Evolutionary conservation across 2,888 invertebrate species (phyloP).

Genomic region (Mythimna ferrago): DNA sequence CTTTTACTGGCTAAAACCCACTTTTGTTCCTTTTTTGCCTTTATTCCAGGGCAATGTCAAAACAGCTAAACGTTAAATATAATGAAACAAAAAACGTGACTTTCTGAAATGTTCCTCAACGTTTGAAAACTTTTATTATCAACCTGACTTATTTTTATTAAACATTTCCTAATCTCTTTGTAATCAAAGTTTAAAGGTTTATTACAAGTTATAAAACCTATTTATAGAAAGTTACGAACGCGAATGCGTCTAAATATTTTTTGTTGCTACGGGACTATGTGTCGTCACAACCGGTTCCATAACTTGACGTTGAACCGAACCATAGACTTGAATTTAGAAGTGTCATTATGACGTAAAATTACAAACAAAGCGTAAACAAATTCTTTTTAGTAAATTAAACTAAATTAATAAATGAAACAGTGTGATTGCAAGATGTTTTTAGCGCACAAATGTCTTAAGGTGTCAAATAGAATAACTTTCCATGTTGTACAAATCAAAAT

Average conservation of each 20-base stretch:
- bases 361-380: slow-evolving; percentile 46
- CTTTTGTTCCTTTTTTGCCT: too few relatives aligned
- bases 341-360: slow-evolving; percentile 25
- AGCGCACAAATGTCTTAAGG: background rate
- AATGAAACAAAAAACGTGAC: background rate
- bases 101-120: slow-evolving; percentile 15
- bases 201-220: background rate
- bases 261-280: background rate
- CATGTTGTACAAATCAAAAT: background rate
- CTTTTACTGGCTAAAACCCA: too few relatives aligned
- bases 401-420: slow-evolving; percentile 42
- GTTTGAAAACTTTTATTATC: background rate
- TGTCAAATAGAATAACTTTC: slow-evolving; percentile 1
- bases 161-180: slow-evolving; percentile 5
- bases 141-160: background rate
- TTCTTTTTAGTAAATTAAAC: background rate
- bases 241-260: slow-evolving; percentile 54
- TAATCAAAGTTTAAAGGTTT: slow-evolving; percentile 2
- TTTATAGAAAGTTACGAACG: slow-evolving; percentile 44
- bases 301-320: slow-evolving; percentile 41
- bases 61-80: background rate
- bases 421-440: background rate
- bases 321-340: slow-evolving; percentile 36
- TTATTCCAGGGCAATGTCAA: background rate
- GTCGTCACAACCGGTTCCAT: slow-evolving; percentile 57